Evolutionary conservation across 2,888 invertebrate species (phyloP).

Genomic region (Loripinus fragilis): DNA sequence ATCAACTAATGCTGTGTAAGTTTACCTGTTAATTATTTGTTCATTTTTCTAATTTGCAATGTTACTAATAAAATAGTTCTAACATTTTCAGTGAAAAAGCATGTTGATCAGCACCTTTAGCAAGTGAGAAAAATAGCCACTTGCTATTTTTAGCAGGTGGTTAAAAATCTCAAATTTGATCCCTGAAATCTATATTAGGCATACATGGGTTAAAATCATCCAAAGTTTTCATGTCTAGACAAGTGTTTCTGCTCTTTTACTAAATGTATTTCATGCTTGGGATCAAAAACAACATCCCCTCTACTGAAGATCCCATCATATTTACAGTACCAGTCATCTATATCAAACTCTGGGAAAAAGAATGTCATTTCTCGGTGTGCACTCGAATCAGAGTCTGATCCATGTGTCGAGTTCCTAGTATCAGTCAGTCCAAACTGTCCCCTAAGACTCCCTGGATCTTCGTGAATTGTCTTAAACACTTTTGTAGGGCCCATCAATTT

Average conservation of each 20-base stretch:
- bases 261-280: constrained; percentile 55
- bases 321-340: constrained; percentile 87
- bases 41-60: too few species aligned
- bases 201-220: too few species aligned
- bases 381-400: constrained; percentile 93
- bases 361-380: constrained; percentile 91
- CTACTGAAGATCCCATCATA: constrained; percentile 83
- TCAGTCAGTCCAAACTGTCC: constrained; percentile 95
- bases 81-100: too few species aligned
- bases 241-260: background rate
- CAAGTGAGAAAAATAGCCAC: too few species aligned
- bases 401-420: constrained; percentile 97
- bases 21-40: too few species aligned
- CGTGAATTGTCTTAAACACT: constrained; percentile 88
- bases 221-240: background rate
- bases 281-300: constrained; percentile 67
- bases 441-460: constrained; percentile 91
- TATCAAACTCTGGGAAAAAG: constrained; percentile 92
- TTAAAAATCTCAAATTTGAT: too few species aligned
- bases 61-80: too few species aligned
- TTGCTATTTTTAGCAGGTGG: too few species aligned
- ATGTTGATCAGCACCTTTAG: too few species aligned
- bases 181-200: too few species aligned
- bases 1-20: too few species aligned
- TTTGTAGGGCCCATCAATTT: constrained; percentile 95